Conservation (phyloP, 2,113 vertebrate genomes). For the Triplophysa rosa region DNA sequence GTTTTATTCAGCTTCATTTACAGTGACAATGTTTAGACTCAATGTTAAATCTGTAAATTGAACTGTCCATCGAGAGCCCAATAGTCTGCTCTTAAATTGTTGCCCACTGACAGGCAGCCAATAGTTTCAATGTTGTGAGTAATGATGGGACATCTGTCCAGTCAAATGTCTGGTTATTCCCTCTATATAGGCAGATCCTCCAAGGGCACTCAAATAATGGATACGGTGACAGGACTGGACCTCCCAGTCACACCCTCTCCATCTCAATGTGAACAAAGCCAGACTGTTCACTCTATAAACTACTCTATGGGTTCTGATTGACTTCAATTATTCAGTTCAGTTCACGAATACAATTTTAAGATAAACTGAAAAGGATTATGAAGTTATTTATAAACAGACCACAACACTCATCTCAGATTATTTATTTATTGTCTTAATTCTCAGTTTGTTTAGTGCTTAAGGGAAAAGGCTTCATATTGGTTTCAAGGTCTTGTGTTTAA, state of each 20-base stretch:
- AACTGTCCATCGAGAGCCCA: conserved; percentile 6
- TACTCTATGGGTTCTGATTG: conserved; percentile 13
- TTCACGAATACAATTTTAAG: background rate
- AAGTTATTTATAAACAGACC: too few relatives aligned
- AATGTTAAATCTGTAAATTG: conserved; percentile 33
- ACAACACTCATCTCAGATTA: too few relatives aligned
- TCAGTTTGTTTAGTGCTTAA: too few relatives aligned
- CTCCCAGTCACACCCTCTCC: conserved; percentile 50
- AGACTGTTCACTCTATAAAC: background rate
- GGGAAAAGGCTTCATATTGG: too few relatives aligned
- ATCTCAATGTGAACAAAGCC: conserved; percentile 32
- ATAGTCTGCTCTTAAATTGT: conserved; percentile 33
- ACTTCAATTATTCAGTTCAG: conserved; percentile 9
- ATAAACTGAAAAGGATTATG: too few relatives aligned
- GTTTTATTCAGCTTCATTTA: conserved; percentile 5
- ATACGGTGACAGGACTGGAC: conserved; percentile 42
- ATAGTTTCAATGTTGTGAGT: conserved; percentile 51
- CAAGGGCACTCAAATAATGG: conserved; percentile 48
- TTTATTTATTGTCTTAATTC: too few relatives aligned
- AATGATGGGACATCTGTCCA: conserved; percentile 60
- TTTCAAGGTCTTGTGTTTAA: too few relatives aligned
- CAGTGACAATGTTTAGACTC: conserved; percentile 29
- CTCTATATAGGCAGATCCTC: conserved; percentile 28
- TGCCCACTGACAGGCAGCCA: conserved; percentile 45
- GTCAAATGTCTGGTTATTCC: conserved; percentile 52